phyloP scores from a whole-genome alignment of 2,888 invertebrate genomes.

The Hartigia nigra region DNA sequence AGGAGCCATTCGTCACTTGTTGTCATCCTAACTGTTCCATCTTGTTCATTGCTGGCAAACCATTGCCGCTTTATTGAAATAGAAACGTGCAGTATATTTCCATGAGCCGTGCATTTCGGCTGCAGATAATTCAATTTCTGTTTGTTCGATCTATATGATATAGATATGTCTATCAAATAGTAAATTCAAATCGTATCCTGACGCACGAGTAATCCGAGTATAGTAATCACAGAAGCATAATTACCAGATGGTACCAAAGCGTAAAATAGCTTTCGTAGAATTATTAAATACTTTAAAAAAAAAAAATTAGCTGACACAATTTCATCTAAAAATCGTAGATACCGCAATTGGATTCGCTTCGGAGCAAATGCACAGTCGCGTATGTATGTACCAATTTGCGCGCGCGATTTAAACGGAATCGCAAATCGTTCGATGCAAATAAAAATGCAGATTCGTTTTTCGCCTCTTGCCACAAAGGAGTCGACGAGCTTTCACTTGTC shows the following conservation, averaged over 20 bases:
- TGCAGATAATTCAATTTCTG: neutral
- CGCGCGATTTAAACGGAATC: conserved; percentile 4
- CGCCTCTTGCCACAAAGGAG: conserved; percentile 3
- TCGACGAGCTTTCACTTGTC: neutral
- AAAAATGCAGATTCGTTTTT: conserved; percentile 46
- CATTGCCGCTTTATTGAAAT: neutral
- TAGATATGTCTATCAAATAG: neutral
- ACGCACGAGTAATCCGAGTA: neutral
- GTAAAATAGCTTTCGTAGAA: neutral
- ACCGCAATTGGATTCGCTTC: conserved; percentile 39
- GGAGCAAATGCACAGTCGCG: conserved; percentile 43
- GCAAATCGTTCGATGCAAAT: conserved; percentile 48
- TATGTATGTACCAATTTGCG: conserved; percentile 26
- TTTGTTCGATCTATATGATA: neutral
- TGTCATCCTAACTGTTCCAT: conserved; percentile 25
- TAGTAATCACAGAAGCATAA: neutral
- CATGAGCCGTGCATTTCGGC: neutral
- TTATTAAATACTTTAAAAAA: neutral
- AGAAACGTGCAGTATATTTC: neutral
- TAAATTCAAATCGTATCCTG: neutral
- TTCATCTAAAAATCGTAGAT: neutral
- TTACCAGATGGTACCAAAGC: neutral
- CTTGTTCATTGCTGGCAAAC: neutral
- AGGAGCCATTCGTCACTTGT: conserved; percentile 41
- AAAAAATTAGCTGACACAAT: neutral